Base-by-base conservation (phyloP, 1,140 invertebrate genomes). In the Euura lappo region DNA sequence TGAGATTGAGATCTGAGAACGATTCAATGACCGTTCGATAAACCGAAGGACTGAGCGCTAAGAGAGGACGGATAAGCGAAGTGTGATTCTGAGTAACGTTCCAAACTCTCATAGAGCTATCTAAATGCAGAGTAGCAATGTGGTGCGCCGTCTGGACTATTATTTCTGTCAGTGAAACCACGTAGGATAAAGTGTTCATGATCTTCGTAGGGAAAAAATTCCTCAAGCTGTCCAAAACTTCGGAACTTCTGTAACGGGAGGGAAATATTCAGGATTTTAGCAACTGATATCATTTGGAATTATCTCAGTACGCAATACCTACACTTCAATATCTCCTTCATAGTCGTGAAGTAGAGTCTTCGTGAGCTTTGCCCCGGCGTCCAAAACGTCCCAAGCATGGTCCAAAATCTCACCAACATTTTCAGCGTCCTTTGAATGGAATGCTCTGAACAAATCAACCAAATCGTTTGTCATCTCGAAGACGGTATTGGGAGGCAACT, bases 141-240 rank as follows among this genome's bases (percentile, higher is more conserved):
- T 87, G 84, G 67, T 86, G 80, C 65, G 78, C 72, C 72, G 81
- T 80, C 74, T 60, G 73, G 3, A 82, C 78, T 13, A 85, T 71
- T 45, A 80, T 82, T 65, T 84, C 77, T 42, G 72, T 80, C 42
- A 83, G 60, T 5, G 83, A 83, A 7, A 80, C 47, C 45, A 82
- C 0, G 65, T 85, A 84, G 0, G 83, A 79, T 11, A 83, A 1
- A 1, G 71, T 74, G 47, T 80, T 84, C 13, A 87, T 69, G 65
- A 85, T 60, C 5, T 82, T 80, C 0, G 72, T 70, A 0, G 80
- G 77, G 51, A 87, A 81, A 8, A 83, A 76, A 4, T 77, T 44
- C 47, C 66, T 77, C 1, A 86, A 72, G 2, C 75, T 78, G 45
- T 84, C 80, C 5, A 83, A 78, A 43, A 82, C 68, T 71, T 83